Evolutionary conservation across 1,140 invertebrate genomes (phyloP).

Genomic region (Oppia nitens): DNA sequence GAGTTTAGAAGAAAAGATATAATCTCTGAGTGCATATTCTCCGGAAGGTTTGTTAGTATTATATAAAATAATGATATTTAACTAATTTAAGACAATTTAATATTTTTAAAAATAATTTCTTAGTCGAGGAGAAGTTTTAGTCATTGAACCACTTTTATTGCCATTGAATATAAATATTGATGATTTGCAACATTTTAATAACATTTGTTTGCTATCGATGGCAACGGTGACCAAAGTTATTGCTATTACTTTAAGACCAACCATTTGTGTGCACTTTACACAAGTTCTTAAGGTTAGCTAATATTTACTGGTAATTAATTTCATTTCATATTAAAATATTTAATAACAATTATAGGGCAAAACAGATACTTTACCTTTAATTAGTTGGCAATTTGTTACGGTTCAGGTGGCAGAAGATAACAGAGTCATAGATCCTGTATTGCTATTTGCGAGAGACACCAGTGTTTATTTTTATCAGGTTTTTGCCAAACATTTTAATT

Average conservation of each 20-base stretch:
- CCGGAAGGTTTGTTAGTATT: conserved; percentile 25
- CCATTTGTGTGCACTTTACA: conserved; percentile 48
- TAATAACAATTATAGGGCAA: conserved; percentile 28
- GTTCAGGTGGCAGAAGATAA: conserved; percentile 52
- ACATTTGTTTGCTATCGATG: conserved; percentile 64
- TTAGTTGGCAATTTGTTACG: conserved; percentile 80
- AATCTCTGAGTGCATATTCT: conserved; percentile 29
- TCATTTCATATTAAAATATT: too few relatives aligned
- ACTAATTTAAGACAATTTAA: background rate
- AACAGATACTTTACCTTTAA: conserved; percentile 47
- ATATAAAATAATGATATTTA: background rate
- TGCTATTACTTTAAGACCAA: conserved; percentile 62
- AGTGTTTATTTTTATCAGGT: conserved; percentile 68
- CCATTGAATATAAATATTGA: conserved; percentile 33
- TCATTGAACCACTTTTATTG: conserved; percentile 64
- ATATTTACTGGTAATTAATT: too few relatives aligned
- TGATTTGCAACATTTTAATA: conserved; percentile 50
- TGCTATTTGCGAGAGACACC: conserved; percentile 64
- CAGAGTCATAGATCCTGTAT: conserved; percentile 57
- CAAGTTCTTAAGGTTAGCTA: conserved; percentile 37
- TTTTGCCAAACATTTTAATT: conserved; percentile 17
- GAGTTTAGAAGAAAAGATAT: conserved; percentile 46
- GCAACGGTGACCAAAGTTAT: conserved; percentile 43
- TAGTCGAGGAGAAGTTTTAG: conserved; percentile 84
- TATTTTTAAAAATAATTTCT: conserved; percentile 1